These are phyloP conservation scores for Carlito syrichta DNA, from an alignment of 2,113 vertebrate genomes.

Conservation along the genomic window DNA sequence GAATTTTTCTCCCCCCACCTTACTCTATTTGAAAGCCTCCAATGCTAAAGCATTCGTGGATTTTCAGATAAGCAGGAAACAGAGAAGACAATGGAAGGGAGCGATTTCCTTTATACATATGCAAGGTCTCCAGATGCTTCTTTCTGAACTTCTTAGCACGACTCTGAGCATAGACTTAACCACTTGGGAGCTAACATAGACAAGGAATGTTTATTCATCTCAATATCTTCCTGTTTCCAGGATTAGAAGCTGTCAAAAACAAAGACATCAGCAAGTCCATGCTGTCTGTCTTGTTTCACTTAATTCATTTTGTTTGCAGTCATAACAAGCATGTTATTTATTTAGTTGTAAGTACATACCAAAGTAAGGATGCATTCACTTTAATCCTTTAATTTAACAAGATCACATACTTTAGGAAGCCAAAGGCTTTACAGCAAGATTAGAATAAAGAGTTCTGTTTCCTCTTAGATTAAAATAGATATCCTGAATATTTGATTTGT, in stretches of 20 bases:
- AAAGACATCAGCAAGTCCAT: conserved; percentile 55
- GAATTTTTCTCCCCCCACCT: conserved; percentile 10
- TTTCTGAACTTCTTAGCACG: conserved; percentile 40
- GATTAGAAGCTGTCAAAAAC: conserved; percentile 72
- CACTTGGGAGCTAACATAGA: conserved; percentile 63
- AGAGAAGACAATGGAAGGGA: conserved; percentile 23
- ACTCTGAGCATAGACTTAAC: conserved; percentile 4
- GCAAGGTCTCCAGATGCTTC: conserved; percentile 35
- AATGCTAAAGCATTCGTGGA: conserved; percentile 10
- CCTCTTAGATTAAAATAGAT: conserved; percentile 67
- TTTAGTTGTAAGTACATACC: conserved; percentile 73
- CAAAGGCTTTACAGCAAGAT: conserved; percentile 63
- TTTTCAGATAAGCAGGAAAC: conserved; percentile 62
- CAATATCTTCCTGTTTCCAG: conserved; percentile 66
- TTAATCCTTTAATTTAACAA: conserved; percentile 77
- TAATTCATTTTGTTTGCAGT: conserved; percentile 76
- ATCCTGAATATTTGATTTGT: conserved; percentile 71
- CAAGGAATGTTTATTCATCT: conserved; percentile 68
- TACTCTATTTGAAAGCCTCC: not conserved
- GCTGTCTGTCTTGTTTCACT: conserved; percentile 70
- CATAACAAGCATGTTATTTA: conserved; percentile 74
- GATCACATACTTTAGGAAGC: conserved; percentile 66
- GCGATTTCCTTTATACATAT: conserved; percentile 60
- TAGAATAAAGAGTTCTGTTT: conserved; percentile 61
- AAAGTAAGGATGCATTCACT: conserved; percentile 67